Base-by-base conservation (phyloP, 1,140 invertebrate genomes). In the Sitodiplosis mosellana region DNA sequence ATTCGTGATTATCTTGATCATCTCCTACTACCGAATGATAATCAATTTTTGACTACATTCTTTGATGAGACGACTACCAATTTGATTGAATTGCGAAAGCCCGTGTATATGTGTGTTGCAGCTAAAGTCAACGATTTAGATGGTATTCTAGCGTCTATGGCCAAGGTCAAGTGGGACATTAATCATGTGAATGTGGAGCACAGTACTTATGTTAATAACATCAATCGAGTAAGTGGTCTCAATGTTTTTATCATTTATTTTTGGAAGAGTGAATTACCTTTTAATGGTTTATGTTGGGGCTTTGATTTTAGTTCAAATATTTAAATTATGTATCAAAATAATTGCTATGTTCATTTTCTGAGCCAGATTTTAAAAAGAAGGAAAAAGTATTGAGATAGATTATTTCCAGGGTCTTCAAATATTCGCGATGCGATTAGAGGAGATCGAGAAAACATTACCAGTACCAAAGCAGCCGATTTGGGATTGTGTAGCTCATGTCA, bases 101-200 rank as follows among this genome's bases (percentile, higher is more conserved):
- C 89, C 0, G 74, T 93, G 10, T 94, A 92, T 57, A 83, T 85
- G 71, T 76, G 79, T 48, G 85, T 91, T 1, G 78, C 82, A 1
- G 77, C 78, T 0, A 77, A 78, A 56, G 69, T 78, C 8, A 77
- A 97, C n/a, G 81, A 94, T 61, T 77, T 83, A 27, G 74, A 81
- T 40, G 70, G 77, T 34, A 77, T 91, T 45, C 66, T 95, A 8
- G 70, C 75, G 43, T 70, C 78, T n/a, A 95, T 99, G 81, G 77
- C 75, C 4, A 83, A 82, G 68, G 90, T 95, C 2, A 85, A 89
- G 63, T 99, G 94, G 94, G 91, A 97, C 62, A 78, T 97, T 0
- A 83, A 80, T 60, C 89, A 94, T 58, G 87, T 99, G 0, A 91
- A 89, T 70, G 91, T 87, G 19, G 87, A 96, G 55, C 94, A 99